Evolutionary conservation across 2,797 vertebrate genomes (phyloP).

Genomic region (Cyprinella venusta): DNA sequence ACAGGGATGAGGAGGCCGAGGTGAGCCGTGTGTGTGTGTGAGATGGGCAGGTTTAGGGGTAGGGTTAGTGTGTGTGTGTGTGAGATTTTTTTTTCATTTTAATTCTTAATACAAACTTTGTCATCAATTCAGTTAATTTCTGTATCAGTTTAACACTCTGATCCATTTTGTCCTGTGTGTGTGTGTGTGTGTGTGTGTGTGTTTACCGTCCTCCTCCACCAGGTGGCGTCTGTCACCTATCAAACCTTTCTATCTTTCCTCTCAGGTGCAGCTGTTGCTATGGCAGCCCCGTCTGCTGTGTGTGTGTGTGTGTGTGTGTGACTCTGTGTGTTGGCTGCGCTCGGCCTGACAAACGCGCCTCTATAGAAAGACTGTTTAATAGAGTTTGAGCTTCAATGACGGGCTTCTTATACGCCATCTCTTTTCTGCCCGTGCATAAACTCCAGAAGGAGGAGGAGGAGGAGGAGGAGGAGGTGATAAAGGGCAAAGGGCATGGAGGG

Average conservation of each 20-base stretch:
- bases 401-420: conserved; percentile 88
- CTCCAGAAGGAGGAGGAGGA: conserved; percentile 73
- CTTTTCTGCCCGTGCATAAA: conserved; percentile 84
- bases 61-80: too few species aligned
- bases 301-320: conserved; percentile 61
- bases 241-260: conserved; percentile 52
- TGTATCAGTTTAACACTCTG: too few species aligned
- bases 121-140: too few species aligned
- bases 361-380: neutral
- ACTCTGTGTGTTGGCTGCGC: conserved; percentile 14
- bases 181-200: conserved; percentile 16
- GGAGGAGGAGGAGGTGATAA: conserved; percentile 49
- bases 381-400: conserved; percentile 76
- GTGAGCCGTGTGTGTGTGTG: neutral
- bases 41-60: neutral
- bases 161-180: too few species aligned
- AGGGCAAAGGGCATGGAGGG: conserved; percentile 60
- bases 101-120: too few species aligned
- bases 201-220: conserved; percentile 54
- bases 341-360: neutral
- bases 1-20: conserved; percentile 61
- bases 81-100: too few species aligned
- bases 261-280: conserved; percentile 81
- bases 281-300: conserved; percentile 68
- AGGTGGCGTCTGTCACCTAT: conserved; percentile 67